Base-by-base conservation (phyloP, 2,797 vertebrate species). In the Sandelia bainsii region DNA sequence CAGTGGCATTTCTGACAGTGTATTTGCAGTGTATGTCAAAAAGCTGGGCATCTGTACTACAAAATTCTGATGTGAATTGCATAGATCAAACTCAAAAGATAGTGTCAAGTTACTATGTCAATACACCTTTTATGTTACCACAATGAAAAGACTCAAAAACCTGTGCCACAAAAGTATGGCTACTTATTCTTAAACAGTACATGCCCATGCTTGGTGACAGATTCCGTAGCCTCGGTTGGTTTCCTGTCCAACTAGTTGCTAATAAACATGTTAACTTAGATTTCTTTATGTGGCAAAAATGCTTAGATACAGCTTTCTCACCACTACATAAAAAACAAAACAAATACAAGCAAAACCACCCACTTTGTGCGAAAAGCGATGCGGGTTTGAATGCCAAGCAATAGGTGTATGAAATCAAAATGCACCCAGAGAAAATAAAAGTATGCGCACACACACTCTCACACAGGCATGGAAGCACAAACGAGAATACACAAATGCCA, bases 401-500 rank as follows among this genome's bases (percentile, higher is more conserved):
- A 73, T 39, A 71, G 61, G 52, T 57, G 29, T 22, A 73, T 69
- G 69, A 69, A 84, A 74, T 71, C 74, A 63, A 52, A 71, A 62
- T 32, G 7, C 45, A 82, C 58, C 60, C 45, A 27, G 51, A 84
- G 68, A 77, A 77, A 77, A 79, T 59, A 44, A 63, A 65, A 77
- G 61, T 45, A 69, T 39, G 29, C 56, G 48, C 57, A 48, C 79
- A 72, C 69, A 49, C 4, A n/a, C 62, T 51, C 60, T 70, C 64
- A 70, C 75, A 75, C 72, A 71, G 73, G 63, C 83, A 79, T 40
- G 72, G 77, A 59, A 69, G 82, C 87, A 85, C 78, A 91, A 86
- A 87, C 64, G 58, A 46, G 45, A 84, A 83, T 77, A 86, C 84
- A 85, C 86, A 87, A 89, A 87, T 77, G 85, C 86, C 81, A 89